These are phyloP conservation scores for Parus major DNA, from an alignment of 2,113 vertebrate species.

Conservation along the genomic window DNA sequence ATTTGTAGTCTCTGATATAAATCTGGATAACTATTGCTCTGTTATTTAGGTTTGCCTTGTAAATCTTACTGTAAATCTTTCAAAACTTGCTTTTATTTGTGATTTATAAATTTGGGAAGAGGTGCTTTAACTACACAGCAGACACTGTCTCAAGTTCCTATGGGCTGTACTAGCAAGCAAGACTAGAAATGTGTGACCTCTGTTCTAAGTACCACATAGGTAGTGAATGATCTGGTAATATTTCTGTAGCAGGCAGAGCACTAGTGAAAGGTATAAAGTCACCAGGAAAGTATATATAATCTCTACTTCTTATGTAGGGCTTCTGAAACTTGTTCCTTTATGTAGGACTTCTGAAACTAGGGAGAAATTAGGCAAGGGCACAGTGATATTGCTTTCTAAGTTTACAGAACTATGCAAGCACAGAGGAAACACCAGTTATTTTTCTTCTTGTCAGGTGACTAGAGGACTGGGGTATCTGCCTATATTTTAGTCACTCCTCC, in stretches of 20 bases:
- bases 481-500: background rate
- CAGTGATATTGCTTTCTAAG: background rate
- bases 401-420: background rate
- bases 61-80: slow-evolving; percentile 6
- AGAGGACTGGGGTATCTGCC: background rate
- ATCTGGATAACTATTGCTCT: slow-evolving; percentile 3
- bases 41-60: background rate
- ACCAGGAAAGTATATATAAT: background rate
- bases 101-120: background rate
- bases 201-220: background rate
- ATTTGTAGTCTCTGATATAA: background rate
- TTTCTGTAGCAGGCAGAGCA: background rate
- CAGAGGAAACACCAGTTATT: background rate
- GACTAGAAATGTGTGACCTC: background rate
- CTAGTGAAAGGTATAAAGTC: background rate
- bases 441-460: background rate
- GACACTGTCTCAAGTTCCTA: background rate
- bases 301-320: background rate
- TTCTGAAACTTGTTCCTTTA: background rate
- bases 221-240: background rate
- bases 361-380: background rate
- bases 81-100: background rate
- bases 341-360: background rate
- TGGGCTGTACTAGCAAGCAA: background rate
- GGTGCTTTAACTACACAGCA: background rate